A percentile compares a stretch with the other conserved stretches of the same genome.
phyloP scores from a whole-genome alignment of 2,888 invertebrate genomes.

The Cremastinae sp. region DNA sequence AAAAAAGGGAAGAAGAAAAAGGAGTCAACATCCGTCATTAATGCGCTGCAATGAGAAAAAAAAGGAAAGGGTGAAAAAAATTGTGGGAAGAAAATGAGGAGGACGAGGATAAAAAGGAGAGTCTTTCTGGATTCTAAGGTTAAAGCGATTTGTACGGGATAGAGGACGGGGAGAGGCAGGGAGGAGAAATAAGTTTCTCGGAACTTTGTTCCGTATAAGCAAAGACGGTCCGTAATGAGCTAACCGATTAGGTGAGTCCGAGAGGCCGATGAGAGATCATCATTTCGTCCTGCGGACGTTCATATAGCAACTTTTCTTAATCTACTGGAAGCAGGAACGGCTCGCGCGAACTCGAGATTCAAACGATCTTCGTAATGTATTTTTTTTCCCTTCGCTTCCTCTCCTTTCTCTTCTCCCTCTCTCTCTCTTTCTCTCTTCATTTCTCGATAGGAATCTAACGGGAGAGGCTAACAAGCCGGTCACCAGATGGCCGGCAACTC shows the following conservation, averaged over 20 bases:
- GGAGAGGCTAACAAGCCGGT: conserved; percentile 69
- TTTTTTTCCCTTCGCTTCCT: background rate
- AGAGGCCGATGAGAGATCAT: conserved; percentile 50
- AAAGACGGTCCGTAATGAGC: conserved; percentile 61
- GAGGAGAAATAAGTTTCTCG: conserved; percentile 25
- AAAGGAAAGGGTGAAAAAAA: conserved; percentile 30
- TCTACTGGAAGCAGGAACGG: conserved; percentile 40
- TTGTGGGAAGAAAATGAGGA: conserved; percentile 34
- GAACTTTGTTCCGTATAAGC: conserved; percentile 38
- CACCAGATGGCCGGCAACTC: conserved; percentile 71
- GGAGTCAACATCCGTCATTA: conserved; percentile 32
- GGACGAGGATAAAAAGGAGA: background rate
- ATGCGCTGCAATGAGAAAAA: conserved; percentile 2
- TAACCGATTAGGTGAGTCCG: conserved; percentile 66
- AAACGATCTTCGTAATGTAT: conserved; percentile 15
- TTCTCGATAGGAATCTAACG: conserved; percentile 52
- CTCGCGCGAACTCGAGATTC: conserved; percentile 24
- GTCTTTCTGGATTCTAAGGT: conserved; percentile 11
- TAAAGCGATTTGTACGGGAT: conserved; percentile 22
- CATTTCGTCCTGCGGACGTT: conserved; percentile 15
- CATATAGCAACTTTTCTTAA: conserved; percentile 53
- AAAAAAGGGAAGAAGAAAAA: no score
- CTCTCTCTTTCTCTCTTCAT: conserved; percentile 22
- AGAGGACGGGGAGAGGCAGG: conserved; percentile 3
- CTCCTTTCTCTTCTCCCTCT: conserved; percentile 24